Evolutionary conservation across 2,888 invertebrate genomes (phyloP), one percentile per base, ranked within the genome.

Genomic region (Tenthredo amoena): DNA sequence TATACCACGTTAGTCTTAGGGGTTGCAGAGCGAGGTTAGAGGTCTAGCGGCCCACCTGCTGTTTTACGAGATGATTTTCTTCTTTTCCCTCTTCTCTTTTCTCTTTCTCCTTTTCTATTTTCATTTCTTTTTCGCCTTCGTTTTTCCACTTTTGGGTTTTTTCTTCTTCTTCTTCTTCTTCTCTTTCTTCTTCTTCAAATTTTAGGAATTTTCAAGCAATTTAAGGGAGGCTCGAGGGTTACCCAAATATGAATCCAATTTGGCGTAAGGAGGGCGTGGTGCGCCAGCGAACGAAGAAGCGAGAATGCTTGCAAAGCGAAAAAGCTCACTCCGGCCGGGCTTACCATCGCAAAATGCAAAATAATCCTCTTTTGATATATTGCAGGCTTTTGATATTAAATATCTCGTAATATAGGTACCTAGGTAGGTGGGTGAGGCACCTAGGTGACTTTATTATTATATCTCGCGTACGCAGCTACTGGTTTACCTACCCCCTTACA

Each of bases 241-340:
- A 87, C 87, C 87, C 87, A 88, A 88, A 88, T 89, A 89, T 90
- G 89, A 89, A 90, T 89, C 89, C 89, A 90, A 90, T 90, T 90
- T 89, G 88, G 89, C 88, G 88, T 88, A 88, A 89, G 21, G 43
- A 82, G 40, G 87, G 85, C 85, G 77, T 86, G 87, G 77, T 86
- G 87, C 87, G 87, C 85, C n/a, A 34, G 31, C 34, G 58, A 81
- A 15, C 37, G 81, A 62, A 40, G 81, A 58, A 40, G 47, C 43
- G 79, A 86, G 89, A 90, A 89, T 83, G 89, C 88, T 89, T 87
- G 87, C 88, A 87, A 88, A 87, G 88, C 89, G 86, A 89, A 89
- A 91, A 87, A 87, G 87, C 81, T 77, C 77, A 85, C 86, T 86
- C 71, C 81, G 58, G 72, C 84, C 84, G 82, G 74, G 62, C 85